These are phyloP conservation scores for Leptodactylus fallax DNA, from an alignment of 2,797 vertebrate species.

Conservation along the genomic window DNA sequence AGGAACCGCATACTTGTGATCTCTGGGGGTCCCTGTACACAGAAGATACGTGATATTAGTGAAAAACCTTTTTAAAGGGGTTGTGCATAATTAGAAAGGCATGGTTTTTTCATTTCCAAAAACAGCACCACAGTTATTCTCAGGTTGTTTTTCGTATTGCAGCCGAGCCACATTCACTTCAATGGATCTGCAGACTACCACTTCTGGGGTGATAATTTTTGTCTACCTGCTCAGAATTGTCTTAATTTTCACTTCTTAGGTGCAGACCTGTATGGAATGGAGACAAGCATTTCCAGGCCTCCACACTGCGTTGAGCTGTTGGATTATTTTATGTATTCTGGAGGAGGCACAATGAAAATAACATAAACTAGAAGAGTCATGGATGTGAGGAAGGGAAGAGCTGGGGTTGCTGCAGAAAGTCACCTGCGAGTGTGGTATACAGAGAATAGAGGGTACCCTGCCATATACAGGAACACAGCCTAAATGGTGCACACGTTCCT, in stretches of 20 bases:
- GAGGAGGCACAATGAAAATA: slow-evolving; percentile 1
- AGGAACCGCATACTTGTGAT: too few species aligned
- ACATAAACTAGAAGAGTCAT: slow-evolving; percentile 5
- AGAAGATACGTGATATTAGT: too few species aligned
- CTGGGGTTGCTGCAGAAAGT: too few species aligned
- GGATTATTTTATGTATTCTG: background rate
- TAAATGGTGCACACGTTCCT: too few species aligned
- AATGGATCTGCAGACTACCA: background rate
- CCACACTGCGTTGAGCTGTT: background rate
- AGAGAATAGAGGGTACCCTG: too few species aligned
- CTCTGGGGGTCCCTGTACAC: too few species aligned
- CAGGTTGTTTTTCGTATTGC: background rate
- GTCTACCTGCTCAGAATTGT: background rate
- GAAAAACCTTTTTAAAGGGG: background rate
- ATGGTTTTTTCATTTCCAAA: background rate
- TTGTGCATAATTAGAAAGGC: background rate
- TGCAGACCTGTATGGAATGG: background rate
- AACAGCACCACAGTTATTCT: background rate
- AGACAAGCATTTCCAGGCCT: background rate
- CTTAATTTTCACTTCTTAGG: background rate
- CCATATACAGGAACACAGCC: too few species aligned
- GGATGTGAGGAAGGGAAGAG: slow-evolving; percentile 17
- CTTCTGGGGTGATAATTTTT: background rate
- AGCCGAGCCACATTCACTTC: background rate
- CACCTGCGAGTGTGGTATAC: too few species aligned